Evolutionary conservation across 2,888 invertebrate species (phyloP), one percentile per base, ranked within the genome.

Genomic region (Dioctria linearis): DNA sequence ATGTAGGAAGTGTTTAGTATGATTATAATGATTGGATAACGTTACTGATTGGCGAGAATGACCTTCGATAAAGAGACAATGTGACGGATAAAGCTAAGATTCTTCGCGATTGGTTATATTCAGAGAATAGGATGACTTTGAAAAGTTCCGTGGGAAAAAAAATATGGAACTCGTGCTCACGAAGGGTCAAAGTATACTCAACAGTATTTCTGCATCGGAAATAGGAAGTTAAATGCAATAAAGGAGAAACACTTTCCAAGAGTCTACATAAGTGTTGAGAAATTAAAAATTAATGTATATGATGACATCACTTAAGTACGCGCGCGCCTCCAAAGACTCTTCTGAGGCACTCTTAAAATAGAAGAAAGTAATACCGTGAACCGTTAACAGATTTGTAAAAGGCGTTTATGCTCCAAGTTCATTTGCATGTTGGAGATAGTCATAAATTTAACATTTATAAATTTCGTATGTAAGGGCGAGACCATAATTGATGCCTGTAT

Each of bases 311-410:
- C 25, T n/a, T 67, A 59, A 54, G 43, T 59, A 40, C 57, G 54
- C 37, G 43, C 40, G 54, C 25, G n/a, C 42, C 37, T 73, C 11
- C 61, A 8, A n/a, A 39, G 57, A 43, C 25, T 75, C 75, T 75
- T 75, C 59, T 75, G 75, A 75, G 59, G 75, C 75, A 59, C 61
- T 25, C 25, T 75, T 75, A 75, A 75, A 75, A 75, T 75, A 75
- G 75, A 75, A 43, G 57, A 75, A 75, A 75, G 75, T 84, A 87
- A 87, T 88, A 88, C 87, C 86, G 86, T 86, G 86, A 85, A 87
- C 87, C 88, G 88, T 86, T 88, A 88, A 87, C 84, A 88, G 87
- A 87, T 87, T 87, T 87, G 88, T 87, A 86, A 83, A 85, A 83
- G 75, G 83, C 82, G 85, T 83, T 83, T 83, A 83, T 83, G 83